These are phyloP conservation scores for Serinus canaria DNA, from an alignment of 2,113 vertebrate genomes.

Conservation along the genomic window DNA sequence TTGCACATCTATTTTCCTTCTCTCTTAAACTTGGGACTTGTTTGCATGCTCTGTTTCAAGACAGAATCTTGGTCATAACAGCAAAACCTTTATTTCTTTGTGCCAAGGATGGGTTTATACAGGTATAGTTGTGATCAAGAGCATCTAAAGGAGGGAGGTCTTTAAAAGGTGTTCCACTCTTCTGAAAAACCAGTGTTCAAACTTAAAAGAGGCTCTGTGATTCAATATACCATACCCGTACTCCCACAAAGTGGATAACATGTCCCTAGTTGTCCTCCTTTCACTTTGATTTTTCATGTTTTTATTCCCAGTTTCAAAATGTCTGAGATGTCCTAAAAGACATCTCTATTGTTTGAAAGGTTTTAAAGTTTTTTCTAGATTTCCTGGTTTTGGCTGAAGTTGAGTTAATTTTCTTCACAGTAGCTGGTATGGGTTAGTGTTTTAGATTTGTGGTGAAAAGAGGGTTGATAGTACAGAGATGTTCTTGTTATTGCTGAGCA, in stretches of 20 bases:
- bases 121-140: neutral
- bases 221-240: neutral
- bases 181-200: accelerated
- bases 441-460: neutral
- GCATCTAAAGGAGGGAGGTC: neutral
- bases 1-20: neutral
- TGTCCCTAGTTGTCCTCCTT: neutral
- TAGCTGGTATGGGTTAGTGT: neutral
- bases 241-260: neutral
- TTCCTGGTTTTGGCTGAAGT: neutral
- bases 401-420: neutral
- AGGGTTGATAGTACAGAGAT: neutral
- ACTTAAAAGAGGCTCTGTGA: neutral
- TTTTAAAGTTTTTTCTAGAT: neutral
- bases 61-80: neutral
- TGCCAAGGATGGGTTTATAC: neutral
- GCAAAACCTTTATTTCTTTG: neutral
- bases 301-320: neutral
- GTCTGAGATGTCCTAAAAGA: neutral
- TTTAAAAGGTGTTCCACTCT: neutral
- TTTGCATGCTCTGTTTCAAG: neutral
- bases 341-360: neutral
- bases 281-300: neutral
- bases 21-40: neutral
- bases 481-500: neutral